Base-by-base conservation (phyloP, 2,797 vertebrate species). In the Cyprinella venusta region DNA sequence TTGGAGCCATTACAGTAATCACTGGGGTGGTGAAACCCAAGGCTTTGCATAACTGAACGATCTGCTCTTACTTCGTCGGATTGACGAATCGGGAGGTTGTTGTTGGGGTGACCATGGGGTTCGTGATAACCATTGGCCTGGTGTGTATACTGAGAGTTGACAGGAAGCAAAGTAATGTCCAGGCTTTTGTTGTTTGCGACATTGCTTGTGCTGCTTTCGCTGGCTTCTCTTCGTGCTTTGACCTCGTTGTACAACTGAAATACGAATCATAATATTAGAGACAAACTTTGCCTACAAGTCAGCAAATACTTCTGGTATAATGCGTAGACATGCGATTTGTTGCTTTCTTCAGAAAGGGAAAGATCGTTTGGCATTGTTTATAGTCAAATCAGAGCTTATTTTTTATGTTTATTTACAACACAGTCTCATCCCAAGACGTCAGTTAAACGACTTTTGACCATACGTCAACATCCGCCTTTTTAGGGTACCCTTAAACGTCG, bases 241-340 rank as follows among this genome's bases (percentile, higher is more conserved):
- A 99, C 97, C 89, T 97, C 97, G 89, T 94, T 97, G 92, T 98
- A 99, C 88, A 99, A 95, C 98, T 99, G 90, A 76, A 94, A 93
- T 84, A 86, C 8, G 38, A 18, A 84, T 76, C 78, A 84, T 45
- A 81, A 63, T 72, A 18, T 45, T 10, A 72, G 71, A 74, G 18
- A 64, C 19, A 65, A 54, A 30, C 26, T 30, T 30, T 30, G 26
- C 26, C 26, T 30, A 30, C 26, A 30, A 1, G 56, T n/a, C 30
- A 54, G 21, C 10, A 8, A 38, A 77, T 33, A 40, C 18, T 38
- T 48, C 48, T 76, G 6, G 13, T 24, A 38, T 26, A 71, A 67
- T 26, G 4, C 38, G 16, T 59, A 48, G 80, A 70, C 87, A 88
- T 82, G 87, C 36, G 48, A 42, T 18, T 18, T 1, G 38, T 9